Evolutionary conservation across 2,888 invertebrate genomes (phyloP), one percentile per base, ranked within the genome.

Genomic region (Brenthis ino): DNA sequence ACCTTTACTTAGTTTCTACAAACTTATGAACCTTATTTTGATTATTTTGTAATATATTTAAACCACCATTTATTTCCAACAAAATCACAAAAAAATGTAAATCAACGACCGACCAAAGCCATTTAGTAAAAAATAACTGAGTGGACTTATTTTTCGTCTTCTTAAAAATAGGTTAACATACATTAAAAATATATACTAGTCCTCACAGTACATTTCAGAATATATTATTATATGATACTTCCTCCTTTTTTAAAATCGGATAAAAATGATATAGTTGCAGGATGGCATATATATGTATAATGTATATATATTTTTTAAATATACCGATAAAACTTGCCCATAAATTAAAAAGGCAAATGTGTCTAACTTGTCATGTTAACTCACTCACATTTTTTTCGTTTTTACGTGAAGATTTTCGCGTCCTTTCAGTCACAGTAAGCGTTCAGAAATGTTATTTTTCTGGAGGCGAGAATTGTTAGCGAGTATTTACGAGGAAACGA

Each of bases 401-500:
- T 77, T 73, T 83, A 87, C 87, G 87, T 88, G 87, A 87, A 85
- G 82, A 83, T 87, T 89, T 85, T 81, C 80, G 83, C 84, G 80
- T 82, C 84, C 82, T 85, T 86, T 83, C 82, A 82, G 76, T 80
- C 77, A 82, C 82, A 85, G 83, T 87, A 87, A 85, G 84, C 85
- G 84, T 82, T 79, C 81, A 85, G 86, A 89, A 89, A 89, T 91
- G 91, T 90, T 85, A 92, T 92, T 91, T 91, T 90, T 90, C 85
- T 84, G 76, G 78, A 84, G 84, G 85, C 81, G 84, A 86, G 87
- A 87, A 88, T 88, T 89, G 89, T 90, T 91, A 92, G 91, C 88
- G 88, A 89, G 86, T 91, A 91, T 91, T 93, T 91, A 93, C 89
- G 91, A 88, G 88, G 86, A 90, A 86, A 86, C 84, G 83, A 74